Conservation (phyloP, 2,113 vertebrate species). For the Tinamus guttatus region DNA sequence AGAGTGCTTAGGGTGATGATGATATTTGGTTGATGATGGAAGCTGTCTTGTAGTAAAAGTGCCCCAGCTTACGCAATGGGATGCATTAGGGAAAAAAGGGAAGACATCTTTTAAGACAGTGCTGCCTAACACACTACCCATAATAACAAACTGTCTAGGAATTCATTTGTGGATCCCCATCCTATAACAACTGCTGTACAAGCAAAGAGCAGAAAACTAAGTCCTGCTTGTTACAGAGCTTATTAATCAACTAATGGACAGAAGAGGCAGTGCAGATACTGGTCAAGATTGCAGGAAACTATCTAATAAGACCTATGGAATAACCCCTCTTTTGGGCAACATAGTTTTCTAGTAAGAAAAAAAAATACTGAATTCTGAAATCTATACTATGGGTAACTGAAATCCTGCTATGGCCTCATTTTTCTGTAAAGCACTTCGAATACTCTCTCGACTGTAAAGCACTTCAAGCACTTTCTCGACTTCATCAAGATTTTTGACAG, state of each 20-base stretch:
- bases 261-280: neutral
- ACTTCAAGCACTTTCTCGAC: too few species aligned
- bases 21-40: neutral
- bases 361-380: neutral
- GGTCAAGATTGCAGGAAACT: neutral
- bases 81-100: neutral
- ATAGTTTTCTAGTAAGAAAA: neutral
- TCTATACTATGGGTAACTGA: rapidly evolving
- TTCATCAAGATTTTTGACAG: too few species aligned
- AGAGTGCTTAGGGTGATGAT: neutral
- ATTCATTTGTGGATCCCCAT: rapidly evolving
- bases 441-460: too few species aligned
- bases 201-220: neutral
- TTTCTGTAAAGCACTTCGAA: neutral
- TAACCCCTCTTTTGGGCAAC: neutral
- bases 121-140: rapidly evolving
- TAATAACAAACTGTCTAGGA: neutral
- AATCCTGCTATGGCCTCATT: rapidly evolving
- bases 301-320: rapidly evolving
- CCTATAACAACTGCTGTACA: rapidly evolving
- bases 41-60: neutral
- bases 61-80: neutral
- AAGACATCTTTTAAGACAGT: neutral
- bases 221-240: neutral
- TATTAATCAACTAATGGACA: neutral